These are phyloP conservation scores for Hephaestus fuliginosus DNA, from an alignment of 2,797 vertebrate genomes.

Conservation along the genomic window DNA sequence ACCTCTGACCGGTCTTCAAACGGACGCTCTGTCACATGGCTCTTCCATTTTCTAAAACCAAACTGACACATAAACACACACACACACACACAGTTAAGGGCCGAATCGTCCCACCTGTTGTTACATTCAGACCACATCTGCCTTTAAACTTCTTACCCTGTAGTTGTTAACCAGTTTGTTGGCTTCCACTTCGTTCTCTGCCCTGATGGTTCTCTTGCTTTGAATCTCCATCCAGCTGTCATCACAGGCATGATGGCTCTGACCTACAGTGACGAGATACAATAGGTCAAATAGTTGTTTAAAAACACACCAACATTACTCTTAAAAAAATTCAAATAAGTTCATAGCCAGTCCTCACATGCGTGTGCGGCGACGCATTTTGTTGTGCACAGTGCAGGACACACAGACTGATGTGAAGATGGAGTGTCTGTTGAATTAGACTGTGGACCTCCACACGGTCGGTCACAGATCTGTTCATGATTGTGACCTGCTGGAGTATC, in stretches of 20 bases:
- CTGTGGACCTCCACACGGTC: conserved; percentile 63
- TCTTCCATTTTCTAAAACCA: conserved; percentile 96
- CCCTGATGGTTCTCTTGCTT: conserved; percentile 87
- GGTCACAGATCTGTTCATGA: conserved; percentile 75
- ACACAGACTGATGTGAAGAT: conserved; percentile 66
- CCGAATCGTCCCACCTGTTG: background rate
- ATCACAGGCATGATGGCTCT: conserved; percentile 70
- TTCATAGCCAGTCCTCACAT: conserved; percentile 60
- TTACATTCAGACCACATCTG: background rate
- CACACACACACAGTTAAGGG: background rate
- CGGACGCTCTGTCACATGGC: conserved; percentile 90
- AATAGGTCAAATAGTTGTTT: background rate
- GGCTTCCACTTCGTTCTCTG: conserved; percentile 89
- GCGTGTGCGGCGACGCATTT: conserved; percentile 70
- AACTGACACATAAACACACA: conserved; percentile 81
- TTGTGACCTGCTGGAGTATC: conserved; percentile 52
- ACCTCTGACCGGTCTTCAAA: conserved; percentile 91
- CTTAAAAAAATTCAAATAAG: too few species aligned
- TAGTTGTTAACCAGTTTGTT: conserved; percentile 92
- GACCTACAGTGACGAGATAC: conserved; percentile 59
- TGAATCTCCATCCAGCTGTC: conserved; percentile 83
- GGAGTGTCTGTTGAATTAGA: conserved; percentile 63
- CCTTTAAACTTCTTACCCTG: conserved; percentile 77
- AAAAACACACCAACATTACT: background rate
- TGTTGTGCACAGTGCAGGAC: conserved; percentile 59